Evolutionary conservation across 2,797 vertebrate genomes (phyloP).

Genomic region (Manis pentadactyla): DNA sequence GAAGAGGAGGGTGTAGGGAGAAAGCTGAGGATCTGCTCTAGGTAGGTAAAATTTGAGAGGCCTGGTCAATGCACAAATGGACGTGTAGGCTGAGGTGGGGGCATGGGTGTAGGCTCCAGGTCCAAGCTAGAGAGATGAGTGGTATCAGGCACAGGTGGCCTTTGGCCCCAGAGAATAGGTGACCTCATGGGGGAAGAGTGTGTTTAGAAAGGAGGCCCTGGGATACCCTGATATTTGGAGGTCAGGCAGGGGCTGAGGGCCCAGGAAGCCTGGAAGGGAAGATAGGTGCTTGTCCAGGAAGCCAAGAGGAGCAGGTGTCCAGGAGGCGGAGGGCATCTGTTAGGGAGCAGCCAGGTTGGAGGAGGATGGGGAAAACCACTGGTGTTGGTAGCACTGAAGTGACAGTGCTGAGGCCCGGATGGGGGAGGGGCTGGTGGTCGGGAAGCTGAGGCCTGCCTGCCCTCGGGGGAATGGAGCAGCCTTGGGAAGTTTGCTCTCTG

Average conservation of each 20-base stretch:
- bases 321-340: neutral
- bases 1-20: neutral
- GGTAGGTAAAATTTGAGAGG: neutral
- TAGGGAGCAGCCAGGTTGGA: no score
- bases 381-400: rapidly evolving
- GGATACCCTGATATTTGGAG: neutral
- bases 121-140: neutral
- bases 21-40: neutral
- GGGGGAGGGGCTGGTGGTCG: neutral
- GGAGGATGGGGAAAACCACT: neutral
- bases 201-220: neutral
- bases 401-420: neutral
- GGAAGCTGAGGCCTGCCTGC: neutral
- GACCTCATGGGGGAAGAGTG: neutral
- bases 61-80: neutral
- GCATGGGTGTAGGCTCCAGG: neutral
- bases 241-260: neutral
- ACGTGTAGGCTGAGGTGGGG: neutral
- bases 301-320: neutral
- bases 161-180: neutral
- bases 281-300: neutral
- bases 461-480: neutral
- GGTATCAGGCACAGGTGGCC: neutral
- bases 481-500: neutral
- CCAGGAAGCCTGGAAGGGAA: neutral